phyloP scores from a whole-genome alignment of 2,797 vertebrate genomes.

The Notolabrus celidotus region DNA sequence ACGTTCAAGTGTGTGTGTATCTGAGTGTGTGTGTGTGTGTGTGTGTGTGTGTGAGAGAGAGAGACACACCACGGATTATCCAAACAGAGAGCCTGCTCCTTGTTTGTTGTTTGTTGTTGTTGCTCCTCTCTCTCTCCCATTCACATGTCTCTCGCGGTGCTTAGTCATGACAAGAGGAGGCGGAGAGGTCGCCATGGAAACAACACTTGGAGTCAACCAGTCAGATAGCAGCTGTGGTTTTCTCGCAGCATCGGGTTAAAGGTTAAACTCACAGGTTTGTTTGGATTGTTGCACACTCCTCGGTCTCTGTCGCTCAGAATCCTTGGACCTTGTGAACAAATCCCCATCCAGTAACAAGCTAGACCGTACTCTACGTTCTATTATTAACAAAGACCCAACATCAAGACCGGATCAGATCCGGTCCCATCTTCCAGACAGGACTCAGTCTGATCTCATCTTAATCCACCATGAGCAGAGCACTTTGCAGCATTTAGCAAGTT shows the following conservation, averaged over 20 bases:
- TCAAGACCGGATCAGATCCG: too few relatives aligned
- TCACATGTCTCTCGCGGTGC: slow-evolving; percentile 29
- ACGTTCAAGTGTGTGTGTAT: slow-evolving; percentile 23
- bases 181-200: slow-evolving; percentile 66
- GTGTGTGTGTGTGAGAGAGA: slow-evolving; percentile 20
- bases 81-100: slow-evolving; percentile 7
- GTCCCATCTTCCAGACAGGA: too few relatives aligned
- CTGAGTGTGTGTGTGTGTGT: slow-evolving; percentile 8
- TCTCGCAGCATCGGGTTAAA: not conserved
- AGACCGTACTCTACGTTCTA: too few relatives aligned
- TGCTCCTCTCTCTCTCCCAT: slow-evolving; percentile 5
- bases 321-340: too few relatives aligned
- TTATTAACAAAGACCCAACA: too few relatives aligned
- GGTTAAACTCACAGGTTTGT: too few relatives aligned
- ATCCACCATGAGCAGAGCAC: too few relatives aligned
- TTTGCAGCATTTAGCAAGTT: too few relatives aligned
- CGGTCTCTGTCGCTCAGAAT: too few relatives aligned
- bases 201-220: slow-evolving; percentile 28
- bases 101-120: slow-evolving; percentile 9
- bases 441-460: too few relatives aligned
- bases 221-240: slow-evolving; percentile 26
- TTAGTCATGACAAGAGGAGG: slow-evolving; percentile 65
- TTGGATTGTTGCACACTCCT: too few relatives aligned
- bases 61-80: not conserved
- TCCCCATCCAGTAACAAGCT: too few relatives aligned